These are phyloP conservation scores for Euphysa ruthae DNA, from an alignment of 30 jellyfish, hydroid and myxozoan species.

Conservation along the genomic window DNA sequence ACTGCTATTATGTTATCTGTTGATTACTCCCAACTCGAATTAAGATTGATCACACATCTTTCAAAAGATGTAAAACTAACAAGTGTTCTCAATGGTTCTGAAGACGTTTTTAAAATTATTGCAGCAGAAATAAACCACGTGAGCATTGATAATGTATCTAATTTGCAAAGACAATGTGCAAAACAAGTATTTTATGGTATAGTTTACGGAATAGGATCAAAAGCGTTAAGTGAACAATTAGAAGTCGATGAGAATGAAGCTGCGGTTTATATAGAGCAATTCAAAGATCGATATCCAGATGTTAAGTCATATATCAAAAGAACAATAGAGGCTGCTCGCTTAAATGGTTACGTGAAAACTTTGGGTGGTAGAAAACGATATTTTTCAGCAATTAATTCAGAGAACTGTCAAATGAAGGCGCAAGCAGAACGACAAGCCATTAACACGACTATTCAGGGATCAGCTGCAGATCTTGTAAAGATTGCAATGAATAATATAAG, in stretches of 20 bases:
- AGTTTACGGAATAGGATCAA: slow-evolving; percentile 85
- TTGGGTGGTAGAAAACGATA: slow-evolving; percentile 62
- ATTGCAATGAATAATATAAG: slow-evolving; percentile 64
- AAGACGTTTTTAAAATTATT: slow-evolving; percentile 74
- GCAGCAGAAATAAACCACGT: slow-evolving; percentile 78
- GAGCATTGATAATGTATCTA: slow-evolving; percentile 42
- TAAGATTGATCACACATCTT: slow-evolving; percentile 73
- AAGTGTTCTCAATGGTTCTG: slow-evolving; percentile 36
- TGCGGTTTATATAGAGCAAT: slow-evolving; percentile 43
- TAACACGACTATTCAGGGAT: slow-evolving; percentile 81
- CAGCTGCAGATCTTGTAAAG: slow-evolving; percentile 93
- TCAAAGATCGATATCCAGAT: slow-evolving; percentile 47
- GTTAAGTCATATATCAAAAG: slow-evolving; percentile 33
- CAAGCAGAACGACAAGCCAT: slow-evolving; percentile 98
- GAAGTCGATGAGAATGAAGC: slow-evolving; percentile 60
- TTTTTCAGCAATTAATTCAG: slow-evolving; percentile 56
- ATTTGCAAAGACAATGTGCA: slow-evolving; percentile 69
- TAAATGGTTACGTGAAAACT: slow-evolving; percentile 62
- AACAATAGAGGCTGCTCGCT: slow-evolving; percentile 47
- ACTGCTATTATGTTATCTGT: slow-evolving; percentile 62
- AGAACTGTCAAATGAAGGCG: slow-evolving; percentile 42
- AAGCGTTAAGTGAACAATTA: slow-evolving; percentile 66
- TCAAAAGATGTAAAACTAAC: slow-evolving; percentile 50
- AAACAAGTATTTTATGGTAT: slow-evolving; percentile 88
- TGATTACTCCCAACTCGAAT: slow-evolving; percentile 84